Evolutionary conservation across 2,797 vertebrate species (phyloP), one percentile per base, ranked within the genome.

Genomic region (Loriculus beryllinus): DNA sequence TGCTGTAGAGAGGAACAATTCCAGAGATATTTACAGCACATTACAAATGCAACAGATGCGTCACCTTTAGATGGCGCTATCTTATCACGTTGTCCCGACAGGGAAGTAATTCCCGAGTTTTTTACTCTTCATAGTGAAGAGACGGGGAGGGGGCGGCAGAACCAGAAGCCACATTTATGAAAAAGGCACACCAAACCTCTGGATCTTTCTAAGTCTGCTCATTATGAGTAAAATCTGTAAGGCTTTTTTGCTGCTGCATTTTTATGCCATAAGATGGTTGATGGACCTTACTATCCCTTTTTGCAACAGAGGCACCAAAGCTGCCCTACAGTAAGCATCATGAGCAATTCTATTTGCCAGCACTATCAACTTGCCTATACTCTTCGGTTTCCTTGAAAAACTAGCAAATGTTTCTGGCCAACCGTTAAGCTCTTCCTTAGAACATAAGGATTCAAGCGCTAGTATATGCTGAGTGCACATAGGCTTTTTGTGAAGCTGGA

Each of bases 11-110:
- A 52, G 70, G 42, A 86, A 26, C 35, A 59, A 45, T 14, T 62
- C 6, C 40, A 31, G 45, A 47, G 19, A 6, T 10, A 6, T 77
- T 86, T 14, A 16, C 35, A 35, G 31, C 28, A 1, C 0, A 1
- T 52, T 2, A 12, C 21, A 21, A 60, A 35, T 15, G 14, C 64
- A 29, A 23, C 35, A 47, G 49, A 19, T 3, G 13, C 3, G 2
- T 31, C 37, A 59, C 94, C 95, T 42, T 79, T 45, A 96, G 96
- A 80, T 96, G 94, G 94, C 92, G 95, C 81, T 22, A 26, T 45
- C 60, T 91, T 51, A 81, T 43, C 86, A 29, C 4, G 1, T 17
- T 87, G 84, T 78, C 76, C 83, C 8, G 6, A 13, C 0, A 10
- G 43, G 28, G 83, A 75, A 67, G 20, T 1, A 2, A 75, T 48